A percentile compares a stretch with the other conserved stretches of the same genome.
Evolutionary conservation across 1,140 invertebrate genomes (phyloP).

Genomic region (Pemphigus obesinymphae): DNA sequence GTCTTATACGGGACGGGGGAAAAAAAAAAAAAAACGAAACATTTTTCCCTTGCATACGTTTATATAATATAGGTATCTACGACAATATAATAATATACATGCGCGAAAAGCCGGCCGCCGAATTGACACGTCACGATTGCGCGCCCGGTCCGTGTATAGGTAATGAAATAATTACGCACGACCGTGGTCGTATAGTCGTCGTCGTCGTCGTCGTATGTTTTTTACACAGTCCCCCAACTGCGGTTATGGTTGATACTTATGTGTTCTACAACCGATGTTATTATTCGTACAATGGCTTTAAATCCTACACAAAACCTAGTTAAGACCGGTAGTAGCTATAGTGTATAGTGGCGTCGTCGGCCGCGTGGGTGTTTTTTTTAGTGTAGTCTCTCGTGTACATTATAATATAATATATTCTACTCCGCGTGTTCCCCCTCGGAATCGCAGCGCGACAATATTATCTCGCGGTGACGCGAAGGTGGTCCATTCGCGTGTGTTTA

Average conservation of each 20-base stretch:
- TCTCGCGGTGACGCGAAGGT: background rate
- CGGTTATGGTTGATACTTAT: background rate
- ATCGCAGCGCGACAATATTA: background rate
- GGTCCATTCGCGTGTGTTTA: too few relatives aligned
- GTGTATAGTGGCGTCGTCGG: background rate
- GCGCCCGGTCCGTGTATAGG: too few relatives aligned
- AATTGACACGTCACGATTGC: slow-evolving; percentile 36
- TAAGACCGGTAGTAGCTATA: background rate
- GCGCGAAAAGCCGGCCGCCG: slow-evolving; percentile 1
- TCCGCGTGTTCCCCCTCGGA: background rate
- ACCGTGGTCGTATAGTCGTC: background rate
- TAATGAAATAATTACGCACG: slow-evolving; percentile 41
- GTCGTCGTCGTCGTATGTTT: too few relatives aligned
- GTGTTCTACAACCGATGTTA: background rate
- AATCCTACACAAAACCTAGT: background rate
- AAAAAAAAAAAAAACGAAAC: background rate
- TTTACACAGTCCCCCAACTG: background rate
- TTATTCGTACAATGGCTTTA: slow-evolving; percentile 1
- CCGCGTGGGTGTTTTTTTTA: background rate
- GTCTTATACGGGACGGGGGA: background rate
- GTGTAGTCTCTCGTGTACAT: background rate
- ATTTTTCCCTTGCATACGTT: slow-evolving; percentile 24
- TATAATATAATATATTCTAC: background rate
- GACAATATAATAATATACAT: too few relatives aligned
- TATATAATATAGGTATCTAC: too few relatives aligned